These are phyloP conservation scores for Ptilodon capucinus DNA, from an alignment of 2,888 invertebrate genomes.

Conservation along the genomic window DNA sequence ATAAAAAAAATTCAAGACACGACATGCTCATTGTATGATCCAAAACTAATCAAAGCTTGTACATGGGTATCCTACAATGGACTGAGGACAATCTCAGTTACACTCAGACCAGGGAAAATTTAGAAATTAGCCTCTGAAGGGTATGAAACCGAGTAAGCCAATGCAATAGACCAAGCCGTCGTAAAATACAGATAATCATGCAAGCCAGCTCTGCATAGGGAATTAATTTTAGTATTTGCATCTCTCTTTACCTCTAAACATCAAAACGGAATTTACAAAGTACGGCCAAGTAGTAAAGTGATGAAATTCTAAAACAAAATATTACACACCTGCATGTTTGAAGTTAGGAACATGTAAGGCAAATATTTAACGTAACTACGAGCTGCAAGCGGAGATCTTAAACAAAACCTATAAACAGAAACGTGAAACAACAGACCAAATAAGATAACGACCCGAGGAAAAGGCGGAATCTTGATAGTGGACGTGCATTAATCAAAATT, in stretches of 20 bases:
- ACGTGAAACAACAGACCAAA: conserved; percentile 44
- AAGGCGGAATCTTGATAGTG: conserved; percentile 51
- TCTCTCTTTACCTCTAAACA: neutral
- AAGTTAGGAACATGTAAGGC: conserved; percentile 17
- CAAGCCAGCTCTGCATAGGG: no score
- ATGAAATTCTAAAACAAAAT: neutral
- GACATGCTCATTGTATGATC: no score
- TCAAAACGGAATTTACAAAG: neutral
- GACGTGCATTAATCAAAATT: conserved; percentile 13
- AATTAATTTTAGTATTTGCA: no score
- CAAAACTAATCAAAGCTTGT: no score
- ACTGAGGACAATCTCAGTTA: no score
- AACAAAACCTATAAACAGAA: conserved; percentile 56
- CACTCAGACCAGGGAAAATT: no score
- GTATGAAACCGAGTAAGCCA: no score
- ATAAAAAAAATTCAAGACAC: no score
- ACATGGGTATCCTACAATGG: no score
- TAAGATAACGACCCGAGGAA: conserved; percentile 47
- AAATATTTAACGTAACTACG: conserved; percentile 30
- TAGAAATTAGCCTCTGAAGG: no score
- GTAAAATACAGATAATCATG: no score
- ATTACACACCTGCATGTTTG: neutral
- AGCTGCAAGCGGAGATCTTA: conserved; percentile 43
- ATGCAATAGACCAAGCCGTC: no score
- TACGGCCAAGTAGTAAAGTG: neutral